Evolutionary conservation across 2,888 invertebrate species (phyloP), one percentile per base, ranked within the genome.

Genomic region (Fissipunctia ypsillon): DNA sequence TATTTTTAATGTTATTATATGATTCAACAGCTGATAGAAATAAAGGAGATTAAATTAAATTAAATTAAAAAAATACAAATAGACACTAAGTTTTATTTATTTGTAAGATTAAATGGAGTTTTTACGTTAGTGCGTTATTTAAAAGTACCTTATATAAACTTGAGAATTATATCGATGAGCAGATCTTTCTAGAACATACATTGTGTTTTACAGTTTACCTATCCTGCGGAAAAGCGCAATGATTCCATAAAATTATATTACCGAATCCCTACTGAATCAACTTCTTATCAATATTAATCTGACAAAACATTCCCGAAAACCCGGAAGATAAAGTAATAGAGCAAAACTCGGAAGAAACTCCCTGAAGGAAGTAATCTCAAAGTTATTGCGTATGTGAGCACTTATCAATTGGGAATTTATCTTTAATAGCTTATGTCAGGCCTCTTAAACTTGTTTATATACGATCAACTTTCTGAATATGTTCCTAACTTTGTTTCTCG

Each of bases 331-430:
- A 77, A 75, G 56, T 83, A 70, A 78, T 84, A 28, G 59, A 48
- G 65, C 65, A 69, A 74, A 85, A 80, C 63, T 73, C 66, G 1
- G 35, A 64, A 73, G 54, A 72, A 78, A 84, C 73, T 78, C 73
- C 59, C 16, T 50, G 31, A 63, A 60, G 73, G 67, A 73, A 61
- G 78, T 84, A 84, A 84, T 86, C 81, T 84, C 59, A 43, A 75
- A 84, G 81, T 77, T 86, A 84, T 78, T 81, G 67, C 69, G 45
- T 65, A 73, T 76, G 79, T 68, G 76, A 82, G 64, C 76, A 82
- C 68, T 83, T 85, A 78, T 80, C 78, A 76, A 83, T 81, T 74
- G 85, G 60, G 61, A 83, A 83, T 81, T 77, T 81, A 28, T 65
- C 75, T 72, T 73, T 81, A 77, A 83, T 77, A 66, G 78, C 76